Evolutionary conservation across 2,113 vertebrate genomes (phyloP), one percentile per base, ranked within the genome.

Genomic region (Colius striatus): DNA sequence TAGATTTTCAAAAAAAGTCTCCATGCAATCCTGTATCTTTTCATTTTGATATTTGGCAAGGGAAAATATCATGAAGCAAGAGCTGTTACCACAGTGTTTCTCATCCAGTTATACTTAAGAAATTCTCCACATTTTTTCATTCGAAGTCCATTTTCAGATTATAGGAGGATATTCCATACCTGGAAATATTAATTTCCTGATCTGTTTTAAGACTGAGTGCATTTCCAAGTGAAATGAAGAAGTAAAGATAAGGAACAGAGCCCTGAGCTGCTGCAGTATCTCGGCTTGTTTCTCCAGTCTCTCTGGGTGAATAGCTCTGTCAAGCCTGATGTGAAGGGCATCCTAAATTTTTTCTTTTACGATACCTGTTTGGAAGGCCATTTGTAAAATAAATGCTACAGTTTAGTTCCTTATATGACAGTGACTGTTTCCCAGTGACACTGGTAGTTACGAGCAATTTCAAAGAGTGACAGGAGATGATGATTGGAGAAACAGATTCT

Each of bases 101-200:
- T 90, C 27, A 71, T 34, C 32, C n/a, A 54, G 23, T 38, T 84
- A n/a, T 62, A 29, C 43, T 86, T 60, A 32, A 89, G 51, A 89
- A 87, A 48, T 65, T 62, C 16, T 88, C 34, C 5, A 25, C 1
- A 0, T 45, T 65, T 91, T 77, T 70, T 85, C 12, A 6, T 62
- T 45, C 51, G 11, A 94, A 87, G 23, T 50, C 57, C 19, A 47
- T 89, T 90, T 94, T 92, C 57, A 77, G 57, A 67, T 63, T 11
- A 29, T 68, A 55, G 34, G 9, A 72, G 57, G 20, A 11, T 86
- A 80, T 88, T 51, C 30, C 14, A 10, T 84, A 73, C 48, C 57
- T 88, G 48, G 21, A 88, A 86, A 61, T 90, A 25, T 76, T 94
- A 83, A 76, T 82, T 94, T 96, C 38, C 63, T 60, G 47, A 53